These are phyloP conservation scores for Drosophila lowei DNA, from an alignment of 1,140 invertebrate species.

Conservation along the genomic window DNA sequence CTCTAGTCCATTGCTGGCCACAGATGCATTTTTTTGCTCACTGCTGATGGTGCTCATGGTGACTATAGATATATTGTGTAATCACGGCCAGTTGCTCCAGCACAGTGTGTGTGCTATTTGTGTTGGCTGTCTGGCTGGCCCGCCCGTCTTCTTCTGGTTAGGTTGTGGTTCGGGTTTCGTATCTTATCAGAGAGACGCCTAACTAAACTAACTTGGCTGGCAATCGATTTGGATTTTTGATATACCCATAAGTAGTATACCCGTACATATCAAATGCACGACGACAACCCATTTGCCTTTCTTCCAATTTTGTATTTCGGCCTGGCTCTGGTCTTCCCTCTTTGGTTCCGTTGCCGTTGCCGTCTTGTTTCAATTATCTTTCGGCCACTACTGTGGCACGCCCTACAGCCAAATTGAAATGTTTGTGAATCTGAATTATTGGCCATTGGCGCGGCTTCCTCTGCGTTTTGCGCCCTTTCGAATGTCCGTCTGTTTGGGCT, in stretches of 20 bases:
- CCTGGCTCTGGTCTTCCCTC: background rate
- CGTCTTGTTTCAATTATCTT: slow-evolving; percentile 4
- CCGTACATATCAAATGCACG: slow-evolving; percentile 17
- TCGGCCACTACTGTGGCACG: slow-evolving; percentile 25
- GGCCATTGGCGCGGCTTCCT: slow-evolving; percentile 35
- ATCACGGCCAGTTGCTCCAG: slow-evolving; percentile 25
- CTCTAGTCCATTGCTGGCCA: no score
- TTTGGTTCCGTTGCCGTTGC: background rate
- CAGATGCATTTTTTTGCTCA: slow-evolving; percentile 3
- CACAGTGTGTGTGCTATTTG: slow-evolving; percentile 20
- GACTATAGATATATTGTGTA: slow-evolving; percentile 9
- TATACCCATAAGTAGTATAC: slow-evolving; percentile 25
- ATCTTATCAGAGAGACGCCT: slow-evolving; percentile 72
- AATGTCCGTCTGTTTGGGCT: background rate
- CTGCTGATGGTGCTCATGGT: background rate
- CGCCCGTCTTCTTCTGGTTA: slow-evolving; percentile 38
- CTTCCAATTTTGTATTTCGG: slow-evolving; percentile 9
- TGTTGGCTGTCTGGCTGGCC: slow-evolving; percentile 9
- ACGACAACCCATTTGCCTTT: background rate
- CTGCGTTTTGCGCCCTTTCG: slow-evolving; percentile 2
- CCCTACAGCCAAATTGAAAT: slow-evolving; percentile 18
- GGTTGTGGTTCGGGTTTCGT: slow-evolving; percentile 19
- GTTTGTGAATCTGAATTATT: slow-evolving; percentile 51
- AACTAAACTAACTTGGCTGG: slow-evolving; percentile 70
- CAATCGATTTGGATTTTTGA: slow-evolving; percentile 76